Evolutionary conservation across 2,113 vertebrate genomes (phyloP).

Genomic region (Orientallactaga bullata): DNA sequence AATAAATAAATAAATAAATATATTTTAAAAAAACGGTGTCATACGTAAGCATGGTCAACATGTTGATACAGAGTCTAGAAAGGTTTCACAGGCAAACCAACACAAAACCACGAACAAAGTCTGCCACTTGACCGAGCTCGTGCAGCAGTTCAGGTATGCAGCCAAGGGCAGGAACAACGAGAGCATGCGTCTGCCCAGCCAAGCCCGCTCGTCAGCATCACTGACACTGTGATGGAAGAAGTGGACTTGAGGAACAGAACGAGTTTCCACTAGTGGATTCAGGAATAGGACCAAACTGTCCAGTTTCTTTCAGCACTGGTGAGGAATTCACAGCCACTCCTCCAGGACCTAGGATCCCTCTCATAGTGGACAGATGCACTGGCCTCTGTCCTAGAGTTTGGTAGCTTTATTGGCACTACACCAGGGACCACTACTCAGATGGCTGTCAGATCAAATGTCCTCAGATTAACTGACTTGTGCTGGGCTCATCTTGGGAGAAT

Average conservation of each 20-base stretch:
- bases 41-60: background rate
- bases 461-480: background rate
- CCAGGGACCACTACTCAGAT: background rate
- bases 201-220: background rate
- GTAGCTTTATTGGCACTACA: background rate
- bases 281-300: background rate
- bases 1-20: too few species aligned
- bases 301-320: background rate
- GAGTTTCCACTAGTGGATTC: slow-evolving; percentile 15
- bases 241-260: background rate
- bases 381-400: background rate
- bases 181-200: background rate
- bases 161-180: background rate
- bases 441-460: background rate
- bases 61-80: background rate
- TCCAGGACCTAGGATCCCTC: background rate
- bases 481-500: background rate
- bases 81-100: slow-evolving; percentile 8
- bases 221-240: background rate
- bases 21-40: background rate
- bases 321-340: background rate
- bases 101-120: background rate
- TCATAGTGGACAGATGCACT: background rate
- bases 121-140: background rate
- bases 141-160: background rate